phyloP scores from a whole-genome alignment of 2,888 invertebrate genomes.

The Drepana falcataria region DNA sequence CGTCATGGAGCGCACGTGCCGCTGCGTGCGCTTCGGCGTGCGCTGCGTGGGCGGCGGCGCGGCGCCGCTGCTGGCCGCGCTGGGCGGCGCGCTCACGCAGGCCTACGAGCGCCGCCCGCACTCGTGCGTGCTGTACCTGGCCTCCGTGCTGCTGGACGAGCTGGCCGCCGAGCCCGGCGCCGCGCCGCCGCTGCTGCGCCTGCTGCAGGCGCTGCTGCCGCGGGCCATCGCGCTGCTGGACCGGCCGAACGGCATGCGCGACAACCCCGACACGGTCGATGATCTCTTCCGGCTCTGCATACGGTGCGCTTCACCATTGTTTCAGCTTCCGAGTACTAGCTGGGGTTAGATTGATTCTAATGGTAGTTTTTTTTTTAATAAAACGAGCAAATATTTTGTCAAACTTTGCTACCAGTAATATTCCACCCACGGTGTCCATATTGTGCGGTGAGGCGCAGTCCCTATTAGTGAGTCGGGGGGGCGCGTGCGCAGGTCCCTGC shows the following conservation, averaged over 20 bases:
- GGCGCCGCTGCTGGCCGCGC: conserved; percentile 82
- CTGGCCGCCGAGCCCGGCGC: conserved; percentile 75
- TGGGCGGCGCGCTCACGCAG: conserved; percentile 81
- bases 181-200: conserved; percentile 86
- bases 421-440: background rate
- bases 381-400: too few relatives aligned
- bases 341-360: too few relatives aligned
- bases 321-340: too few relatives aligned
- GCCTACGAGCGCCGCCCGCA: conserved; percentile 72
- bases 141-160: conserved; percentile 92
- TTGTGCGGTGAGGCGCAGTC: background rate
- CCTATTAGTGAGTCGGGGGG: background rate
- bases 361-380: too few relatives aligned
- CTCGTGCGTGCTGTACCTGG: conserved; percentile 72
- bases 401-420: too few relatives aligned
- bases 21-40: conserved; percentile 92
- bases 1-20: conserved; percentile 94
- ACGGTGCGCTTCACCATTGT: conserved; percentile 46
- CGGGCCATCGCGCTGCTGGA: conserved; percentile 90
- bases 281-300: conserved; percentile 94
- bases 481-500: conserved; percentile 82
- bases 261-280: conserved; percentile 98
- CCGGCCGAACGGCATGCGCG: conserved; percentile 86
- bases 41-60: conserved; percentile 90
- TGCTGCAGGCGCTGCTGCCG: conserved; percentile 90